Base-by-base conservation (phyloP, 2,797 vertebrate species). In the Mergus octosetaceus region DNA sequence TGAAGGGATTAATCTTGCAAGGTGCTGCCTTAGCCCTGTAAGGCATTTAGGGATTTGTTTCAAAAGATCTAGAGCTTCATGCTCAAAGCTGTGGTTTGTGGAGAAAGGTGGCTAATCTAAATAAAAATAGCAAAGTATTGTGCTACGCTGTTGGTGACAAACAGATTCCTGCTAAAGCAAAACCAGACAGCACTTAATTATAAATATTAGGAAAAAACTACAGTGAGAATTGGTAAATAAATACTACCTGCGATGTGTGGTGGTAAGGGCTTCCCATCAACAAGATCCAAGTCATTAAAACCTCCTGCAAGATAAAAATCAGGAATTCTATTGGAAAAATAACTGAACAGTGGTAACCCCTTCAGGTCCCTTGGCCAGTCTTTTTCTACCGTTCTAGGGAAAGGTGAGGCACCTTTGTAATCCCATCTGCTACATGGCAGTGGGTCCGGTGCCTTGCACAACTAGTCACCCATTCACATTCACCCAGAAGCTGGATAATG, bases 201-300 rank as follows among this genome's bases (percentile, higher is more conserved):
- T 20, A 39, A 49, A 8, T 49, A 8, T 62, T 36, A 56, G 30
- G 17, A 32, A 39, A 30, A 49, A 6, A 1, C 16, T 75, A 62
- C n/a, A 86, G 87, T 13, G 45, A 58, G 51, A 89, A 73, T 30
- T 32, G 32, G 5, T 36, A 85, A 94, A 79, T 17, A 6, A 94
- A 79, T 17, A 6, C 5, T 94, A 97, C 97, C 97, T 97, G 87
- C 2, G 43, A 70, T 41, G 6, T 61, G 39, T 0, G 97, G 90
- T 18, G 95, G 96, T 84, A 97, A 89, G 77, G 94, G 88, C 66
- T 96, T 97, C 53, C 97, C 97, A 62, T 96, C 97, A 41, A 81
- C 17, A 27, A 97, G 97, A 94, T 97, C 97, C 6, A 96, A 94
- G 77, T 97, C 96, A 62, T 43, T 85, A 89, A 97, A 95, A 47